Conservation (phyloP, 2,113 vertebrate genomes). For the Neogobius melanostomus region DNA sequence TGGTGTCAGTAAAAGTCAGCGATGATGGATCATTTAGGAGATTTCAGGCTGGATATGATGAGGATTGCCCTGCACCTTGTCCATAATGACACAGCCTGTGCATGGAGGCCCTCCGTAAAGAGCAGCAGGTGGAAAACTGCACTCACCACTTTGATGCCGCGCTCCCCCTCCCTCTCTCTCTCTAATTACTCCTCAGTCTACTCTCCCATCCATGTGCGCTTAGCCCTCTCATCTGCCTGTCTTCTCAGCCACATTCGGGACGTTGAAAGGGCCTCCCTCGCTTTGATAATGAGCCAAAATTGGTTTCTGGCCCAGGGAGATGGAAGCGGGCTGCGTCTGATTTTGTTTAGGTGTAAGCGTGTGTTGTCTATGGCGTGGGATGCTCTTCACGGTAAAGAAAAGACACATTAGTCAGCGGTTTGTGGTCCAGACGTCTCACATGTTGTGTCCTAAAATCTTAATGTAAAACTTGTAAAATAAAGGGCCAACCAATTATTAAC, state of each 20-base stretch:
- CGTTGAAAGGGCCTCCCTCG: conserved; percentile 61
- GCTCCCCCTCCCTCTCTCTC: conserved; percentile 32
- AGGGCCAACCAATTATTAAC: background rate
- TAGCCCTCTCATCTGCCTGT: conserved; percentile 56
- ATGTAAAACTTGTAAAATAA: background rate
- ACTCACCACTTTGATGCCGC: conserved; percentile 58
- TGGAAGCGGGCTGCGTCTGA: conserved; percentile 67
- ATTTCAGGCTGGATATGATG: background rate
- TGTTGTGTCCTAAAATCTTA: background rate
- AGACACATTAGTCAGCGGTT: conserved; percentile 8
- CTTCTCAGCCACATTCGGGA: conserved; percentile 51
- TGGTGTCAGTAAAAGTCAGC: conserved; percentile 28
- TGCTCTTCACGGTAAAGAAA: conserved; percentile 22
- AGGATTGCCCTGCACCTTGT: background rate
- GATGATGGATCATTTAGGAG: conserved; percentile 20
- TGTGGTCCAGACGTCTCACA: conserved; percentile 1
- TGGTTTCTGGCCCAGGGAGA: conserved; percentile 71
- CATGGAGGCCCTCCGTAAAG: conserved; percentile 20
- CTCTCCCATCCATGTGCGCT: conserved; percentile 50
- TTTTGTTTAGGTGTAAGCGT: conserved; percentile 45
- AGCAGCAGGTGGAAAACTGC: conserved; percentile 61
- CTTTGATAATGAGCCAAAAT: conserved; percentile 76
- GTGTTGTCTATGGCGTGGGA: conserved; percentile 32
- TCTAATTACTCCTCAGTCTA: conserved; percentile 70
- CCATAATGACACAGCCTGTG: conserved; percentile 1